Base-by-base conservation (phyloP, 2,888 invertebrate species). In the Mimumesa dahlbomi region DNA sequence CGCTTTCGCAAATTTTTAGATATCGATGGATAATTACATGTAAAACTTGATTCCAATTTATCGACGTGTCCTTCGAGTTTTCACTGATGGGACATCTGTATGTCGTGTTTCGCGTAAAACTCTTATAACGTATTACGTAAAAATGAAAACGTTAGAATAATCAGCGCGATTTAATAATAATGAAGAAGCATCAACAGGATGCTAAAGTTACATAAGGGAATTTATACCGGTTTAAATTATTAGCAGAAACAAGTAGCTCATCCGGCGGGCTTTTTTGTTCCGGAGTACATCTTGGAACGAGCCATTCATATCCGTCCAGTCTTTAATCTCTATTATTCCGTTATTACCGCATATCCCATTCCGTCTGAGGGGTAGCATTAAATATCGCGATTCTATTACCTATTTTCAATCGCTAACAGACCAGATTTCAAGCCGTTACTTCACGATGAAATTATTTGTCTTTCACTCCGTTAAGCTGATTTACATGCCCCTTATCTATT, bases 141-240 rank as follows among this genome's bases (percentile, higher is more conserved):
- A 63, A 53, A 70, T 45, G 21, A 53, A 64, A 71, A 71, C 49
- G 43, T 54, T 43, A 18, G 25, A 42, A 34, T 13, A 40, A 53
- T 29, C 21, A 22, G 16, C 16, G 21, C 43, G 40, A 57, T 57
- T 50, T 58, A 48, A 50, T 34, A 29, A 38, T 16, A 21, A n/a
- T 29, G 38, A n/a, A 31, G 42, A 2, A 13, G 14, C 43, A 50
- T 58, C 43, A 29, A 16, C 72, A 50, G 63, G 67, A 67, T 56
- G 52, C 21, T 38, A 43, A n/a, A 34, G 65, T 78, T 78, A 70
- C 76, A 63, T 78, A 77, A 77, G 78, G 76, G 78, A 78, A 61
- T 67, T n/a, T 22, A 29, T 25, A 13, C 65, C 69, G 73, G 63
- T 58, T 54, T 45, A 40, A 54, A 46, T 69, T 59, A 70, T 74